phyloP scores from a whole-genome alignment of 2,113 vertebrate species.

The Lanius collurio region DNA sequence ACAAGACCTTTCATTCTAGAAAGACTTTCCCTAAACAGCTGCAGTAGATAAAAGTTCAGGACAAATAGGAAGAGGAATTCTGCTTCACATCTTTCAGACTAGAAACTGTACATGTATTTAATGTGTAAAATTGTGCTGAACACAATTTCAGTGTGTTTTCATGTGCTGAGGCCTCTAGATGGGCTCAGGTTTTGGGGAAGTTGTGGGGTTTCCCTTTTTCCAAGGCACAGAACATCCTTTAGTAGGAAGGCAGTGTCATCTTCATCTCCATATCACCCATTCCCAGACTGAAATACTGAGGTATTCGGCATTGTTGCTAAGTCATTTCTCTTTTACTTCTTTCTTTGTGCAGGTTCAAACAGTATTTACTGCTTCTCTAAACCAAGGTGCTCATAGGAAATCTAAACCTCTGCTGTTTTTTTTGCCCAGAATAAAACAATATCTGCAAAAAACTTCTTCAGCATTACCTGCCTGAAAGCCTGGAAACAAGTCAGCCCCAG shows the following conservation, averaged over 20 bases:
- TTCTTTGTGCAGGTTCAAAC: not conserved
- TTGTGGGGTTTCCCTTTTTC: not conserved
- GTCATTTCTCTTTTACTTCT: not conserved
- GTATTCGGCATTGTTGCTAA: not conserved
- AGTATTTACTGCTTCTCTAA: not conserved
- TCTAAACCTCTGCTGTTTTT: not conserved
- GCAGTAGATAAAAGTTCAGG: not conserved
- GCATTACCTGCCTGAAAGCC: not conserved
- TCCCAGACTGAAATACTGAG: not conserved
- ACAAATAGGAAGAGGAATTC: not conserved
- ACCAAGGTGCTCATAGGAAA: not conserved
- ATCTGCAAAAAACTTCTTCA: not conserved
- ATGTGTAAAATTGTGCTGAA: not conserved
- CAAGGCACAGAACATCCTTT: not conserved
- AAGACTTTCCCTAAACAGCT: not conserved
- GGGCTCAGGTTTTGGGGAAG: not conserved
- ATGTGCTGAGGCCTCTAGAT: not conserved
- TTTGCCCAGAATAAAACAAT: slow-evolving; percentile 1
- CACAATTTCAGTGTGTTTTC: not conserved
- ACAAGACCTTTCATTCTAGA: not conserved
- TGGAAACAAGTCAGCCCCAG: not conserved
- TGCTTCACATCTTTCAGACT: not conserved
- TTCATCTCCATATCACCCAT: not conserved
- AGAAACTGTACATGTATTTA: not conserved
- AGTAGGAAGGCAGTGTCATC: not conserved